Conservation (phyloP, 2,113 vertebrate species). For the Tympanuchus pallidicinctus region DNA sequence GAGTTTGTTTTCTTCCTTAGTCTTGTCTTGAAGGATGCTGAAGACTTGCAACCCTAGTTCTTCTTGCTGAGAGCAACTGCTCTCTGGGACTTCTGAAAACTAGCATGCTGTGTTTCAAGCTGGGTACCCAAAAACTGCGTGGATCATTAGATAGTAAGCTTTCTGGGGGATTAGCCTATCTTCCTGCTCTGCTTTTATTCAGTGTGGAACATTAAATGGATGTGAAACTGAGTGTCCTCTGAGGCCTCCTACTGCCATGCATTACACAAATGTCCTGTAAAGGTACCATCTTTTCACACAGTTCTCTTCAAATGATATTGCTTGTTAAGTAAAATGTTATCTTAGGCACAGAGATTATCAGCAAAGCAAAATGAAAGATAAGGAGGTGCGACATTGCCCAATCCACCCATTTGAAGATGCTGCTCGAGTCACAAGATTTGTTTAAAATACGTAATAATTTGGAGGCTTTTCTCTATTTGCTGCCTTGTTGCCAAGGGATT, state of each 20-base stretch:
- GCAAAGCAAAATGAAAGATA: background rate
- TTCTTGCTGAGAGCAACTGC: background rate
- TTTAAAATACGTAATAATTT: background rate
- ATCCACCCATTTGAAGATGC: background rate
- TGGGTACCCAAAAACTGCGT: background rate
- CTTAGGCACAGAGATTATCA: background rate
- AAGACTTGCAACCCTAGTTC: background rate
- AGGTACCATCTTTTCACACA: background rate
- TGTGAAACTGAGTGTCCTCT: background rate
- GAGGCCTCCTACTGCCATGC: background rate
- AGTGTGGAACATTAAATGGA: background rate
- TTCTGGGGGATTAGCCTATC: background rate
- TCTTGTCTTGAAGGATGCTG: background rate
- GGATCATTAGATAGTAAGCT: background rate
- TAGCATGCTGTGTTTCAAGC: background rate
- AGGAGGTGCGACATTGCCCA: background rate
- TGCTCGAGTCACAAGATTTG: conserved; percentile 21
- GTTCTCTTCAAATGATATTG: background rate
- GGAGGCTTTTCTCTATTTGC: background rate
- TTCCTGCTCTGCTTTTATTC: conserved; percentile 11
- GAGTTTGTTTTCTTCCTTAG: background rate
- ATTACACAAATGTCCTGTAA: background rate
- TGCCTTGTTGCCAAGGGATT: background rate
- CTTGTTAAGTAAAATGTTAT: background rate
- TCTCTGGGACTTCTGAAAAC: background rate